Percentiles rank a stretch among this genome's conserved stretches.
Evolutionary conservation across 2,888 invertebrate species (phyloP).

Genomic region (Coelinius sp.): DNA sequence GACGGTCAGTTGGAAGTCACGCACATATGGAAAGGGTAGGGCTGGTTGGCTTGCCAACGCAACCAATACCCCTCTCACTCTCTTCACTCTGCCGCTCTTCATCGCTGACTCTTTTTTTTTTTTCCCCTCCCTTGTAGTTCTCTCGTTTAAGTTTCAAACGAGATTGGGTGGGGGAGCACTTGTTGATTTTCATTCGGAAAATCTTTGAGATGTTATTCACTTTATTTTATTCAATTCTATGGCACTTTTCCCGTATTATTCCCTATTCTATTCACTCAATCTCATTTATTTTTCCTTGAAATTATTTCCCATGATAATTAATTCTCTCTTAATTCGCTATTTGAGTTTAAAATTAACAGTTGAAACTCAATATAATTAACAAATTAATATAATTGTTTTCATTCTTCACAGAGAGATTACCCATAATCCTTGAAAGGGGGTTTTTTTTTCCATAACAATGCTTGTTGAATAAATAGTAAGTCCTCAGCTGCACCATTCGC

Average conservation of each 20-base stretch:
- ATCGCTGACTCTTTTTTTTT: constrained; percentile 19
- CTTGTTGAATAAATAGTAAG: constrained; percentile 2
- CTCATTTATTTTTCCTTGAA: too few species aligned
- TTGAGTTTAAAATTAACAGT: background rate
- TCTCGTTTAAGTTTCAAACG: constrained; percentile 44
- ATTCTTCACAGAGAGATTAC: background rate
- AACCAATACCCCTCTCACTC: constrained; percentile 19
- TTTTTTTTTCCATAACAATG: constrained; percentile 9
- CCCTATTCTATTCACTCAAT: background rate
- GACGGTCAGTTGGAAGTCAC: constrained; percentile 15
- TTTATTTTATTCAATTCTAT: too few species aligned
- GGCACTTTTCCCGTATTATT: too few species aligned
- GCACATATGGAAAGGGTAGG: constrained; percentile 30
- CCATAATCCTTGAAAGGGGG: background rate
- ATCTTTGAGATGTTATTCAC: constrained; percentile 43
- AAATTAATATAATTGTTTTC: background rate
- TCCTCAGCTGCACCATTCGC: constrained; percentile 17
- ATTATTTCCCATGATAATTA: background rate
- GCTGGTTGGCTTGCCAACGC: constrained; percentile 36
- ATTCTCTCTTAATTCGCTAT: background rate
- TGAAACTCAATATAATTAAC: background rate
- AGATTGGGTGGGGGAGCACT: constrained; percentile 55
- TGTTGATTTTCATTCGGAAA: constrained; percentile 63
- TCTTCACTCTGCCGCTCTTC: constrained; percentile 20
- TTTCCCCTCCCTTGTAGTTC: constrained; percentile 20